Evolutionary conservation across 2,797 vertebrate species (phyloP), one percentile per base, ranked within the genome.

Genomic region (Toxotes lorentzi): DNA sequence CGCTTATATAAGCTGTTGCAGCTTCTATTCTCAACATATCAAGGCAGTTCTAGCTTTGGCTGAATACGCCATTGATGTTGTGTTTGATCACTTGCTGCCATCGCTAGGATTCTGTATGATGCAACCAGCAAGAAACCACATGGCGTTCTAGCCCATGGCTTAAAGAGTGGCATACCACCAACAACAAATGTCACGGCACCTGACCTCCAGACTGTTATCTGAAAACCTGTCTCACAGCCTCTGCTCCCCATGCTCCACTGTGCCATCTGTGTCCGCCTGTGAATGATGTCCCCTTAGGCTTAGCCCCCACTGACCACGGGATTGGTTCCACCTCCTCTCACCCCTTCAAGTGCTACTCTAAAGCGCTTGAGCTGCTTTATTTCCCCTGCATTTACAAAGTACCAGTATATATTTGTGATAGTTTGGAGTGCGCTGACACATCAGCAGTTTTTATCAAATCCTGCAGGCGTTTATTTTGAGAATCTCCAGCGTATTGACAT

Each of bases 61-160:
- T 77, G 76, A 76, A 23, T 17, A 54, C 21, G 1, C 61, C 83
- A 73, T 73, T 89, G 87, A 91, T 84, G 91, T 75, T 86, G 70
- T 76, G 89, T 92, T 90, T 89, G 91, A 92, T 93, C 91, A 79
- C 68, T 60, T 12, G 62, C 67, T 80, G 88, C 79, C 82, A 82
- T 92, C 89, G 40, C 82, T 3, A 41, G 75, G 67, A 66, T 70
- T 77, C 73, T 34, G 84, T 38, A 69, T 95, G 94, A 95, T 91
- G 94, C 92, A 95, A 95, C 74, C 48, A 1, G 27, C 1, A 68
- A 79, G 93, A 93, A 94, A 95, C 81, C 84, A 12, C 57, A 81
- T 59, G 24, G 50, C 47, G 8, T 43, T 69, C 54, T 78, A 74
- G 76, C 76, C 78, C 6, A 61, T 40, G 70, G 76, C 74, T 71